phyloP scores from a whole-genome alignment of 2,113 vertebrate species.

The Forbesichthys papilliferus region DNA sequence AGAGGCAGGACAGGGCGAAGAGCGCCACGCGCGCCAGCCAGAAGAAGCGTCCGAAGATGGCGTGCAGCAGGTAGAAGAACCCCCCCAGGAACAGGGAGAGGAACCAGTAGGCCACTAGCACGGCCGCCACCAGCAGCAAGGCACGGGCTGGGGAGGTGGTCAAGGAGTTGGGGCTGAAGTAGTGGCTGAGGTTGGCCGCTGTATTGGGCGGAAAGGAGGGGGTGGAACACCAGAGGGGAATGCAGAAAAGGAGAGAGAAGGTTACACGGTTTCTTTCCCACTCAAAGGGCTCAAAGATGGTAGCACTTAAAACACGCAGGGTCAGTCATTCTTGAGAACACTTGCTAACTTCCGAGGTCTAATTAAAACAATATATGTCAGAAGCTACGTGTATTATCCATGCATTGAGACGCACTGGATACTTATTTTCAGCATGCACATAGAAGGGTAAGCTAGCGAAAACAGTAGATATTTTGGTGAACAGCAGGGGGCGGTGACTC shows the following conservation, averaged over 20 bases:
- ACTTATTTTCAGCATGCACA: too few relatives aligned
- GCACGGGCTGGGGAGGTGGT: slow-evolving; percentile 78
- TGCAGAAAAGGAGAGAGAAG: too few relatives aligned
- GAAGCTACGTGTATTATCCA: too few relatives aligned
- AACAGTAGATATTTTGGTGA: too few relatives aligned
- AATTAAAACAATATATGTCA: too few relatives aligned
- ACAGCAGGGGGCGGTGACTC: too few relatives aligned
- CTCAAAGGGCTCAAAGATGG: not conserved
- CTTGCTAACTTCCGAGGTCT: too few relatives aligned
- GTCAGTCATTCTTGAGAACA: too few relatives aligned
- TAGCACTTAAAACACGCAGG: not conserved
- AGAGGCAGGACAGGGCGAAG: slow-evolving; percentile 91
- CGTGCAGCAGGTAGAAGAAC: slow-evolving; percentile 88
- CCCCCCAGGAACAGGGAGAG: slow-evolving; percentile 89
- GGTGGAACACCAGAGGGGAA: slow-evolving; percentile 46
- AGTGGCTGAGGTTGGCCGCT: slow-evolving; percentile 92
- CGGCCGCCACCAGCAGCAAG: slow-evolving; percentile 84
- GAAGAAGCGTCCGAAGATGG: slow-evolving; percentile 90
- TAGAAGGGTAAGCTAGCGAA: too few relatives aligned
- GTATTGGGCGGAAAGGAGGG: slow-evolving; percentile 42
- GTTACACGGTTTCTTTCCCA: too few relatives aligned
- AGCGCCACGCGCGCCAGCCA: slow-evolving; percentile 87
- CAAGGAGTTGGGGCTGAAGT: slow-evolving; percentile 85
- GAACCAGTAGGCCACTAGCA: slow-evolving; percentile 87
- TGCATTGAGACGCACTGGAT: too few relatives aligned